Base-by-base conservation (phyloP, 2,888 invertebrate species). In the Drosophila pegasa region DNA sequence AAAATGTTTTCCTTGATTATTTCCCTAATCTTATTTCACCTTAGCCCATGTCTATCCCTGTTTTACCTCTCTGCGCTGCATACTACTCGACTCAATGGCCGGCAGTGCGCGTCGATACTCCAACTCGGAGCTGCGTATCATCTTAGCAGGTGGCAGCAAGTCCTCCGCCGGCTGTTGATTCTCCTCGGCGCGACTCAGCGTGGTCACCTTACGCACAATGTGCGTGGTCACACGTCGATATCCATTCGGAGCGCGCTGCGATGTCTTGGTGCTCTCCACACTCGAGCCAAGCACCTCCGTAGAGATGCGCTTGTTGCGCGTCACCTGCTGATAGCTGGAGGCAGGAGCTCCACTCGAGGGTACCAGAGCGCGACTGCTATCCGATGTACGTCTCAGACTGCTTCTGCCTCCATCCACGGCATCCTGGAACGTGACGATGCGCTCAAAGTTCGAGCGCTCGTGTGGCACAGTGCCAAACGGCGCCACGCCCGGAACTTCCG, bases 151-250 rank as follows among this genome's bases (percentile, higher is more conserved):
- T 33, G 91, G 90, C 48, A 92, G 64, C 83, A 96, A 91, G 90
- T 96, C 95, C 89, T 97, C 96, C 37, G 95, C 93, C 2, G 89
- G 87, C 43, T 84, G 85, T 71, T 95, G 94, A 82, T 95, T 94
- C 91, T 97, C 97, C 91, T 97, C 97, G 40, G 97, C 97, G 16
- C 97, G 94, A 71, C 97, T 96, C 79, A 98, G 91, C 2, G 97
- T 97, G 35, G 97, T 98, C 83, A 98, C 97, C 92, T 97, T 97
- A 71, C 97, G 94, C 55, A 97, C 95, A 73, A 97, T 96, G 90
- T 96, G 95, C 43, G 97, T 96, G 27, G 97, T 97, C 77, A 97
- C 96, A 78, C 97, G 94, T 70, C 96, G 94, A 90, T 95, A 95
- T 38, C 97, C 97, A 90, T 95, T 95, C 76, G 96, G 95, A 65